Base-by-base conservation (phyloP, 1,140 invertebrate species). In the Galleria mellonella region DNA sequence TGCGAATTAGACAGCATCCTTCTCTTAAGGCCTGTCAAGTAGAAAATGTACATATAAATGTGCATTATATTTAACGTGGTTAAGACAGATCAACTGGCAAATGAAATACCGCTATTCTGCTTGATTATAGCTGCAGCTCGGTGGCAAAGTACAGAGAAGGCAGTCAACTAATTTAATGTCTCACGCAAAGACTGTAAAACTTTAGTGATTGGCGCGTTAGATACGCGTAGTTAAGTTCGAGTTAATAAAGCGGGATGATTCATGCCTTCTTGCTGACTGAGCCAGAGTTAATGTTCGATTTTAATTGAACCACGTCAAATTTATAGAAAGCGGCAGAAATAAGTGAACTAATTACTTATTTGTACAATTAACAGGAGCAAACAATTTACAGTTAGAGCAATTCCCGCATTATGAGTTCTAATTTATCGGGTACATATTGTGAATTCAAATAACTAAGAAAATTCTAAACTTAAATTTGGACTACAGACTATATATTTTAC, bases 201-300 rank as follows among this genome's bases (percentile, higher is more conserved):
- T 5, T 23, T n/a, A 43, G 31, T 50, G 39, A 46, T 49, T 51
- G 31, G 39, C 15, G 30, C 12, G 43, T 55, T 57, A 50, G 46
- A 54, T 33, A 41, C 32, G 36, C 32, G 37, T 17, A 43, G 51
- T 64, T 52, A 69, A 50, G 47, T 36, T 8, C 32, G 27, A 46
- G 50, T 53, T 52, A 68, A 68, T 71, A 65, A 71, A 65, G 43
- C 40, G 43, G n/a, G 44, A 50, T 68, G 64, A 68, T 71, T 71
- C 62, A 65, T 59, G 36, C 35, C 31, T 14, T 23, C 12, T 17
- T 1, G 17, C 17, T 23, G 4, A 9, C 9, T 27, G 38, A 41
- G 39, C 29, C 15, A 17, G 11, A 42, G 44, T 53, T 59, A 51
- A 58, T 17, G 47, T 47, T 52, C 32, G 8, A 15, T 47, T 55